Conservation (phyloP, 2,888 invertebrate genomes). For the Apeira syringaria region DNA sequence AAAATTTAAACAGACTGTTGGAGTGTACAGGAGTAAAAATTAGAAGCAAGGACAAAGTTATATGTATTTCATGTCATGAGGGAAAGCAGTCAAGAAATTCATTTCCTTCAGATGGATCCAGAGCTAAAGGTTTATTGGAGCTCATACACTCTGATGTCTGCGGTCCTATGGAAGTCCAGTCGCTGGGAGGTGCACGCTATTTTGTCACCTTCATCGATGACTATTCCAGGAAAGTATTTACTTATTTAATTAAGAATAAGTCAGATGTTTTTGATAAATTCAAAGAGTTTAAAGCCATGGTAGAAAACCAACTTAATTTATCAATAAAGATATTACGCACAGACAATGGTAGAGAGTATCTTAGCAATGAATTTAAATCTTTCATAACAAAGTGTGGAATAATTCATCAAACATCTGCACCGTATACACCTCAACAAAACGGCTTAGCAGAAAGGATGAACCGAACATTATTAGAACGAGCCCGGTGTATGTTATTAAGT, state of each 20-base stretch:
- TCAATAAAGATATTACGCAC: slow-evolving; percentile 25
- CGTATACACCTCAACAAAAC: slow-evolving; percentile 46
- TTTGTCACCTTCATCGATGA: slow-evolving; percentile 32
- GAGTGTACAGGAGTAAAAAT: slow-evolving; percentile 25
- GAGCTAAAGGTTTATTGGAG: slow-evolving; percentile 21
- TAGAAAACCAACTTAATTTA: slow-evolving; percentile 21
- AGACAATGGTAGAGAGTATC: slow-evolving; percentile 31
- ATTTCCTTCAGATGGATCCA: slow-evolving; percentile 21
- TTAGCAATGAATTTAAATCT: slow-evolving; percentile 15
- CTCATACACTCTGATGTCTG: slow-evolving; percentile 30
- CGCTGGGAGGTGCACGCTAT: slow-evolving; percentile 28
- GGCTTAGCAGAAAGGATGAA: slow-evolving; percentile 43
- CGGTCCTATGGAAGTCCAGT: slow-evolving; percentile 30
- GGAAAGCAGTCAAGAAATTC: slow-evolving; percentile 30
- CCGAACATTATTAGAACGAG: slow-evolving; percentile 29
- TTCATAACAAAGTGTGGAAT: slow-evolving; percentile 37
- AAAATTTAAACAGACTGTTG: slow-evolving; percentile 28
- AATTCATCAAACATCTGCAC: slow-evolving; percentile 32
- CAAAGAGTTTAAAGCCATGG: slow-evolving; percentile 22
- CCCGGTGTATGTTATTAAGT: slow-evolving; percentile 29
- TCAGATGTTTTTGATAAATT: slow-evolving; percentile 15
- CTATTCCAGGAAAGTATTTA: slow-evolving; percentile 23
- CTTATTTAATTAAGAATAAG: slow-evolving; percentile 27
- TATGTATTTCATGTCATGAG: slow-evolving; percentile 25
- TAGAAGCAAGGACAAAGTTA: background rate